Evolutionary conservation across 2,797 vertebrate species (phyloP).

Genomic region (Parauchenoglanis punctatus): DNA sequence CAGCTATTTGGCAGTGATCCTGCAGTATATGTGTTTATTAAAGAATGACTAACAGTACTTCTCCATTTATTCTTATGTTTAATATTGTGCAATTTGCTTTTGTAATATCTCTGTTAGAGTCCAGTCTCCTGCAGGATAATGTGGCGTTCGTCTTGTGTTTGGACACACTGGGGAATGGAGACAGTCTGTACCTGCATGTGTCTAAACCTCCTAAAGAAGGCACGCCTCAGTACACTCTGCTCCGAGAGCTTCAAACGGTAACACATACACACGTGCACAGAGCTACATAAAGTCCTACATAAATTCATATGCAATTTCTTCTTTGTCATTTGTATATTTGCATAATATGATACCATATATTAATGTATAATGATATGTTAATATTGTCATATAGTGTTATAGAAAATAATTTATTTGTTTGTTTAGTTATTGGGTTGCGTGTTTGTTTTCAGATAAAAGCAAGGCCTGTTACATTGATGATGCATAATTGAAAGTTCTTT

Average conservation of each 20-base stretch:
- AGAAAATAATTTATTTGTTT: background rate
- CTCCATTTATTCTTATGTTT: background rate
- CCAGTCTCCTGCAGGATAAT: slow-evolving; percentile 96
- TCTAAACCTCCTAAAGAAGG: slow-evolving; percentile 97
- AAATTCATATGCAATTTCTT: background rate
- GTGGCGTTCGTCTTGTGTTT: slow-evolving; percentile 97
- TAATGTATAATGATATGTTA: background rate
- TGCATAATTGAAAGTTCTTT: background rate
- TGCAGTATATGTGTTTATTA: background rate
- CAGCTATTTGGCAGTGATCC: background rate
- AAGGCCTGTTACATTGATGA: background rate
- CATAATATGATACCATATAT: too few species aligned
- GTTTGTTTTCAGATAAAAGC: background rate
- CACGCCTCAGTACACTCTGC: slow-evolving; percentile 85
- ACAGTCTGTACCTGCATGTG: slow-evolving; percentile 89
- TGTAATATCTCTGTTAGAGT: slow-evolving; percentile 75
- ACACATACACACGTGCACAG: background rate
- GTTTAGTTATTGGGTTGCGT: background rate
- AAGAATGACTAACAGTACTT: background rate
- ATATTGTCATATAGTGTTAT: background rate
- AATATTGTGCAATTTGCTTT: background rate
- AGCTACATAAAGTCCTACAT: background rate
- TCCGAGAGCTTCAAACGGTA: slow-evolving; percentile 90
- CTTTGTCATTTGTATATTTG: background rate
- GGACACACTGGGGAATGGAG: slow-evolving; percentile 89